Evolutionary conservation across 2,888 invertebrate species (phyloP), one percentile per base, ranked within the genome.

Genomic region (Scaptomyza caliginosa): DNA sequence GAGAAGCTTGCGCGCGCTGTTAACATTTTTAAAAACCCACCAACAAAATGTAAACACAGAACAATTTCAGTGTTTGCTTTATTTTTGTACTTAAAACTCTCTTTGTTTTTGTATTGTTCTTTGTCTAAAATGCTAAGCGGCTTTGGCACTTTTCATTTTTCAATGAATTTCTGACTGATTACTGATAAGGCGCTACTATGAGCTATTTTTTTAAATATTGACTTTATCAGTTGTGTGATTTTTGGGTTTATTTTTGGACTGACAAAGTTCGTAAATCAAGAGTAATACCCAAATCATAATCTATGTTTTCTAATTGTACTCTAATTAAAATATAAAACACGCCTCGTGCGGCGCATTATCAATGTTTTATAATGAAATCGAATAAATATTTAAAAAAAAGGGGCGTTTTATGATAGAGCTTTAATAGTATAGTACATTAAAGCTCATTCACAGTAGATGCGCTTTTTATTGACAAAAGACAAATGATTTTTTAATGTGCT

Each of bases 281-380:
- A 51, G 7, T 17, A 50, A 24, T 24, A 26, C 24, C 36, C 19
- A 7, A 54, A 19, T 8, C 39, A 46, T 30, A 62, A 52, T 39
- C 51, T 50, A 26, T 43, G 42, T 59, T 32, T 62, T 75, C 76
- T 71, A 74, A 71, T 74, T 75, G 60, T 62, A 34, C 48, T 49
- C 62, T 71, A 71, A 75, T 74, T 74, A 52, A 75, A 74, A 42
- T 55, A 11, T 30, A 39, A 32, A 19, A 4, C 36, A 13, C 43
- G 39, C 10, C 11, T 26, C 23, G 32, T 8, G 24, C 23, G 10
- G 21, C 6, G 26, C 11, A 52, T 39, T 64, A 69, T 57, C 49
- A 74, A 34, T 34, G 6, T 17, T 28, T 23, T 21, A 55, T 48
- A 16, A 36, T 60, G 39, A 43, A 38, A 51, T 0, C 13, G 46